These are phyloP conservation scores for Seladonia tumulorum DNA, from an alignment of 2,888 invertebrate genomes.

Conservation along the genomic window DNA sequence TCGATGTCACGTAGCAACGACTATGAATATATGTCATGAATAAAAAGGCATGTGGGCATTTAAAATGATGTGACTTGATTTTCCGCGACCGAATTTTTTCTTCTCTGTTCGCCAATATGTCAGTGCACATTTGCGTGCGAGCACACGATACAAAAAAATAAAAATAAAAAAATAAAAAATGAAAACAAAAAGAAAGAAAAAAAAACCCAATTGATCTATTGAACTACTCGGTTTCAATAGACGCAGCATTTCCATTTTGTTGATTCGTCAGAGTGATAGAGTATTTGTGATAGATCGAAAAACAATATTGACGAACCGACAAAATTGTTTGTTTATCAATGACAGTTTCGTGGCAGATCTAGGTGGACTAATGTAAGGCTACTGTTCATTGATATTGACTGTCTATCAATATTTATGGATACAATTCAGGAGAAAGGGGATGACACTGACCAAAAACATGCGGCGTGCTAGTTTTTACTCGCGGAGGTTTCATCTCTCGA, in stretches of 20 bases:
- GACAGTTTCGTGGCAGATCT: constrained; percentile 21
- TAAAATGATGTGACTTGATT: constrained; percentile 55
- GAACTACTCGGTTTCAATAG: not conserved
- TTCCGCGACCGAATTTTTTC: constrained; percentile 12
- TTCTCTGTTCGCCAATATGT: constrained; percentile 20
- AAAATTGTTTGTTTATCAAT: constrained; percentile 18
- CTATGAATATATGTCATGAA: constrained; percentile 75
- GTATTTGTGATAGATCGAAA: constrained; percentile 18
- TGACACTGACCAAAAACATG: constrained; percentile 80
- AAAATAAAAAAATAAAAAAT: constrained; percentile 14
- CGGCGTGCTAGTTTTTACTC: constrained; percentile 78
- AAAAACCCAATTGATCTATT: constrained; percentile 19
- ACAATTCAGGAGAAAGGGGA: constrained; percentile 67
- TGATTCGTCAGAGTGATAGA: constrained; percentile 38
- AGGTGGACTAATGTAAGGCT: constrained; percentile 40
- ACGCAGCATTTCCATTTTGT: constrained; percentile 22
- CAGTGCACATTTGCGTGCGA: constrained; percentile 38
- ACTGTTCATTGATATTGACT: constrained; percentile 63
- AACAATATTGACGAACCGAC: constrained; percentile 44
- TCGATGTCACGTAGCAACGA: constrained; percentile 78
- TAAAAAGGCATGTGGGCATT: constrained; percentile 63
- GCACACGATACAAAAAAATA: constrained; percentile 18
- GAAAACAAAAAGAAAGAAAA: constrained; percentile 12
- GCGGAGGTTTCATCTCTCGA: constrained; percentile 66
- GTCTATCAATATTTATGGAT: constrained; percentile 71